Evolutionary conservation across 1,140 invertebrate species (phyloP).

Genomic region (Sarcophaga bullata): DNA sequence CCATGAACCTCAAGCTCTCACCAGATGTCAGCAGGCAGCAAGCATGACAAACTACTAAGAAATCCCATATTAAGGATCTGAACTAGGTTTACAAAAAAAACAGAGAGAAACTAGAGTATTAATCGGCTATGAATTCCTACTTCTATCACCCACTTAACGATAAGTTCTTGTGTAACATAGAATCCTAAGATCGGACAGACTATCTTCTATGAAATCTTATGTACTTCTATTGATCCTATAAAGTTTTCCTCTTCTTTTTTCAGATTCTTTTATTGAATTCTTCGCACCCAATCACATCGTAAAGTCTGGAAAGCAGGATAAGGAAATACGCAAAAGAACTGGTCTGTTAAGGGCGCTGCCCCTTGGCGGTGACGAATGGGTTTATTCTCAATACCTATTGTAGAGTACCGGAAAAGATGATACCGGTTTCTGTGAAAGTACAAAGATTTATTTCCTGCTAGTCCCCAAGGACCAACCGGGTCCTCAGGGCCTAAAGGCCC

Average conservation of each 20-base stretch:
- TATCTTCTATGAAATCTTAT: too few relatives aligned
- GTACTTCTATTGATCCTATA: too few relatives aligned
- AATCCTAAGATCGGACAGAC: too few relatives aligned
- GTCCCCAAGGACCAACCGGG: constrained; percentile 75
- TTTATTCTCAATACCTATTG: constrained; percentile 83
- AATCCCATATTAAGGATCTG: too few relatives aligned
- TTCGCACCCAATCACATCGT: constrained; percentile 75
- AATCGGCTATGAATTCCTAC: too few relatives aligned
- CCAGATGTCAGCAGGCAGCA: too few relatives aligned
- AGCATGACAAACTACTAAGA: too few relatives aligned
- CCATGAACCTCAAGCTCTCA: too few relatives aligned
- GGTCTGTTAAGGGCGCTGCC: constrained; percentile 70
- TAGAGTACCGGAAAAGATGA: constrained; percentile 71
- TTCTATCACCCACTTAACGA: too few relatives aligned
- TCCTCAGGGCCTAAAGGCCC: constrained; percentile 69
- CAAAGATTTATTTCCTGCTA: constrained; percentile 85
- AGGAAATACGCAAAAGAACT: constrained; percentile 68
- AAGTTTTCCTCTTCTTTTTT: constrained; percentile 25
- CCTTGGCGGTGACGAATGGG: constrained; percentile 77
- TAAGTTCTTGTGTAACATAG: too few relatives aligned
- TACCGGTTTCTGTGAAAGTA: constrained; percentile 65
- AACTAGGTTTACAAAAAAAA: too few relatives aligned
- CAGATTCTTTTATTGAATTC: constrained; percentile 73
- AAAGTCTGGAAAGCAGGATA: constrained; percentile 72
- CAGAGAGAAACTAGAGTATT: too few relatives aligned